These are phyloP conservation scores for Tethya wilhelma DNA, from an alignment of 37 sponge, comb jelly and placozoan species.

Conservation along the genomic window DNA sequence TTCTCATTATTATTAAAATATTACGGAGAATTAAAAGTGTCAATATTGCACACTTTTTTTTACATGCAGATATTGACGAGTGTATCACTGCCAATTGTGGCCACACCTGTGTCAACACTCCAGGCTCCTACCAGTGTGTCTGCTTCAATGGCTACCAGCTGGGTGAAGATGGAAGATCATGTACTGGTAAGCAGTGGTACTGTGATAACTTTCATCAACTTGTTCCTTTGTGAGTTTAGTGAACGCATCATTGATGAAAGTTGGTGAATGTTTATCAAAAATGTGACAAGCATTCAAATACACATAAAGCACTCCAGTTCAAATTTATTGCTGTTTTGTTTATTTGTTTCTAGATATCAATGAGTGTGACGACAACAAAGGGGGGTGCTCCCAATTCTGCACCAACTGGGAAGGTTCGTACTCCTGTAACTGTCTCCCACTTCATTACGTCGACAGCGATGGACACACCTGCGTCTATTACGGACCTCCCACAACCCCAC, in stretches of 20 bases:
- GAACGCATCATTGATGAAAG: too few species aligned
- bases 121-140: conserved; percentile 2
- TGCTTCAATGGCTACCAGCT: conserved; percentile 8
- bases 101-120: conserved; percentile 12
- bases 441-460: conserved; percentile 24
- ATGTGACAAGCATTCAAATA: too few species aligned
- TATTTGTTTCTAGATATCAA: conserved; percentile 64
- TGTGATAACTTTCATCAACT: not conserved
- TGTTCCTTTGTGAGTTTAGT: too few species aligned
- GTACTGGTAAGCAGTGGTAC: conserved; percentile 5
- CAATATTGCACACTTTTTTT: not conserved
- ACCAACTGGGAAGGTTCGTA: conserved; percentile 76
- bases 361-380: conserved; percentile 67
- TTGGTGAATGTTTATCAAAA: too few species aligned
- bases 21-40: not conserved
- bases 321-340: too few species aligned
- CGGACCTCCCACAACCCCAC: not conserved
- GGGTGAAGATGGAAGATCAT: conserved; percentile 1
- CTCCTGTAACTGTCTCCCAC: conserved; percentile 41
- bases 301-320: too few species aligned
- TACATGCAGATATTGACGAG: conserved; percentile 28
- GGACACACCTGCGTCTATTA: not conserved
- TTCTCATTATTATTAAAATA: not conserved
- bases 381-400: conserved; percentile 66
- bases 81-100: conserved; percentile 4